Percentiles rank a stretch among this genome's conserved stretches.
Evolutionary conservation across 2,797 vertebrate species (phyloP).

Genomic region (Hozukius guyotensis): DNA sequence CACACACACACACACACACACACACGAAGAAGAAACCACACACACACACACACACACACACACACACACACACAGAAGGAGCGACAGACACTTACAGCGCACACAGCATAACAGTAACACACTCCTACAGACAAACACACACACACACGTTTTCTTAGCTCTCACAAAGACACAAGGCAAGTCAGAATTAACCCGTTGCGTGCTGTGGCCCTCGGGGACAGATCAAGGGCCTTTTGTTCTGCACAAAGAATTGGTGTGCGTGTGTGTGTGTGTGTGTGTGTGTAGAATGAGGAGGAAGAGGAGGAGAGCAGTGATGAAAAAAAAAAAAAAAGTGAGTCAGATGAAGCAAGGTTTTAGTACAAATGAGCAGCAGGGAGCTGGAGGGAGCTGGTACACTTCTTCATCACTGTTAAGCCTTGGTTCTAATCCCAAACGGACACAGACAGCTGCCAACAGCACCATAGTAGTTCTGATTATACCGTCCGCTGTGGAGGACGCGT

Average conservation of each 20-base stretch:
- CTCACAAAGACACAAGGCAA: slow-evolving; percentile 71
- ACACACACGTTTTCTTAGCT: slow-evolving; percentile 30
- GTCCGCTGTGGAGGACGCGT: neutral
- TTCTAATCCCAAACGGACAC: no score
- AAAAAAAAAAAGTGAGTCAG: neutral
- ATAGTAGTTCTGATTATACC: neutral
- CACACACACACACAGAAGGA: slow-evolving; percentile 21
- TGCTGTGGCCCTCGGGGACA: slow-evolving; percentile 59
- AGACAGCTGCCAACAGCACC: neutral
- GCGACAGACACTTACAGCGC: neutral
- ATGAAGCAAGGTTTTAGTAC: neutral
- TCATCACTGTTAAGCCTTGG: no score
- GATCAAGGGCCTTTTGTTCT: slow-evolving; percentile 82
- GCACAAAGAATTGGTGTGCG: slow-evolving; percentile 50
- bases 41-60: slow-evolving; percentile 25
- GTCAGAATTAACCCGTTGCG: slow-evolving; percentile 72
- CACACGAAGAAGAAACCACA: neutral
- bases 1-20: slow-evolving; percentile 41
- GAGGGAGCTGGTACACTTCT: neutral
- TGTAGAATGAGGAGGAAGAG: slow-evolving; percentile 20
- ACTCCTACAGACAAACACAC: neutral
- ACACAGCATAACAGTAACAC: slow-evolving; percentile 16
- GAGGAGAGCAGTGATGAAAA: neutral
- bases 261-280: slow-evolving; percentile 28
- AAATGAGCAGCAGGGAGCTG: neutral